Conservation (phyloP, 2,113 vertebrate genomes). For the Cathartes aura region DNA sequence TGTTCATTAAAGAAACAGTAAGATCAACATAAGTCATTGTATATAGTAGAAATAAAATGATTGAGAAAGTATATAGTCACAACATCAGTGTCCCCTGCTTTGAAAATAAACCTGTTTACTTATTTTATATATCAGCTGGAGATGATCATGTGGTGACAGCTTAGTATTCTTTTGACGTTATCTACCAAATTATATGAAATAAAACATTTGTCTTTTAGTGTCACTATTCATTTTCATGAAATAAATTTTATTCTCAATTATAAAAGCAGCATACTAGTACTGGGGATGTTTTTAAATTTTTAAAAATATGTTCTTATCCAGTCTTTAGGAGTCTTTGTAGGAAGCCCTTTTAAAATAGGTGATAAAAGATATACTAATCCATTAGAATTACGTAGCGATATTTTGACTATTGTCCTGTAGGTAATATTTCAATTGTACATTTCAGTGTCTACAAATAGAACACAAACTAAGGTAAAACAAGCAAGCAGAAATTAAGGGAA, state of each 20-base stretch:
- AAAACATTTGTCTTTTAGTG: background rate
- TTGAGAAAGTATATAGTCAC: background rate
- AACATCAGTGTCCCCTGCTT: conserved; percentile 4
- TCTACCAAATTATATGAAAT: conserved; percentile 3
- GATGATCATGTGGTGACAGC: conserved; percentile 18
- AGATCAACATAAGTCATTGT: background rate
- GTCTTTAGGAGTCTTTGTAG: background rate
- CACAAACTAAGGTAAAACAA: background rate
- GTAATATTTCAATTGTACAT: background rate
- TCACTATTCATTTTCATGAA: background rate
- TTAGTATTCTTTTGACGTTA: conserved; percentile 41
- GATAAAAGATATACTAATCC: background rate
- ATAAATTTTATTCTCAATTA: background rate
- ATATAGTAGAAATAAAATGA: background rate
- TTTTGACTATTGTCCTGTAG: background rate
- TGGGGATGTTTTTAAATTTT: background rate
- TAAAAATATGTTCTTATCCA: background rate
- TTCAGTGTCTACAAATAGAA: background rate
- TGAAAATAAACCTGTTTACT: conserved; percentile 47
- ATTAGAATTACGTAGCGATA: background rate
- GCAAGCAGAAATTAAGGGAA: background rate
- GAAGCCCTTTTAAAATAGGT: background rate
- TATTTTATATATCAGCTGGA: conserved; percentile 22
- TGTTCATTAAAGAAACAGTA: background rate
- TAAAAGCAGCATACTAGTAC: background rate